Percentiles rank a stretch among this genome's conserved stretches.
phyloP scores from a whole-genome alignment of 2,113 vertebrate species.

The Origma solitaria region DNA sequence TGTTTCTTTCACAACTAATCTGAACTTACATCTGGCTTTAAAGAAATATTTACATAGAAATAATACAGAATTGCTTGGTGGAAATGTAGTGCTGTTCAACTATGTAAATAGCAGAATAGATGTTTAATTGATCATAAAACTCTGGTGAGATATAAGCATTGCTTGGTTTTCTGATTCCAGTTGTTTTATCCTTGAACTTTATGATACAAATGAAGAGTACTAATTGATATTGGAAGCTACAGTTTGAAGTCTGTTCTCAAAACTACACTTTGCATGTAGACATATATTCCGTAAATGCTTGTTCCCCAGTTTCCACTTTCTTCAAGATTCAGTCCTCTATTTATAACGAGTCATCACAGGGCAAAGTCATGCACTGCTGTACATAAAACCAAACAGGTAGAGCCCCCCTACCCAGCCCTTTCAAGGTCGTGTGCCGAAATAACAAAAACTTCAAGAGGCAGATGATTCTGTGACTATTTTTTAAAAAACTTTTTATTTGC shows the following conservation, averaged over 20 bases:
- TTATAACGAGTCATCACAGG: background rate
- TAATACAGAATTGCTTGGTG: constrained; percentile 55
- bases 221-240: constrained; percentile 52
- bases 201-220: constrained; percentile 1
- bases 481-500: background rate
- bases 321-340: background rate
- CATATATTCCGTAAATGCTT: background rate
- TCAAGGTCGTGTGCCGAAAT: background rate
- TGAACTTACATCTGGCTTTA: constrained; percentile 67
- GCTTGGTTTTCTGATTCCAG: constrained; percentile 34
- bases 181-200: constrained; percentile 19
- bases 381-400: background rate
- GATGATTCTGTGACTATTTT: background rate
- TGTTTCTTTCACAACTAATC: constrained; percentile 73
- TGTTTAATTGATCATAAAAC: constrained; percentile 75
- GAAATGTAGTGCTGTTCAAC: constrained; percentile 69
- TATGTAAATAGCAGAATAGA: constrained; percentile 73
- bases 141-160: constrained; percentile 64
- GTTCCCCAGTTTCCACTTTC: background rate
- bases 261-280: background rate
- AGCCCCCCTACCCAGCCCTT: background rate
- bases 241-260: background rate
- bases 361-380: background rate
- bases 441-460: background rate
- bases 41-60: constrained; percentile 78